Percentiles rank a stretch among this genome's conserved stretches.
Conservation (phyloP, 2,888 invertebrate genomes). For the Polydrusus tereticollis region DNA sequence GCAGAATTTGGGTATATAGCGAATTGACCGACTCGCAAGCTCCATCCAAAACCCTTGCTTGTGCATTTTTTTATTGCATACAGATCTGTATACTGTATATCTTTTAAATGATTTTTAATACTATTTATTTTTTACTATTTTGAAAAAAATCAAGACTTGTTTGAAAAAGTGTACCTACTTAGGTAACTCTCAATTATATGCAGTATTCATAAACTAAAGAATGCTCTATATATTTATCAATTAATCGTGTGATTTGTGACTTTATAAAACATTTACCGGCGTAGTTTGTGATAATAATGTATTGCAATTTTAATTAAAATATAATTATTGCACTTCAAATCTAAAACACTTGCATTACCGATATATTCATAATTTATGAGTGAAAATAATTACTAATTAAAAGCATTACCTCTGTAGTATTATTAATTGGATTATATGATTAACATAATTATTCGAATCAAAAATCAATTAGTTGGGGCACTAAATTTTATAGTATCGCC, state of each 20-base stretch:
- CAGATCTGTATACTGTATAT: too few relatives aligned
- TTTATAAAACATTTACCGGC: background rate
- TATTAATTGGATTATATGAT: slow-evolving; percentile 5
- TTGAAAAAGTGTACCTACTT: too few relatives aligned
- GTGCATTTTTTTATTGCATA: too few relatives aligned
- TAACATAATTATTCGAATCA: slow-evolving; percentile 6
- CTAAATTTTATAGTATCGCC: background rate
- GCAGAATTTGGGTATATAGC: too few relatives aligned
- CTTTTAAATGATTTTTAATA: too few relatives aligned
- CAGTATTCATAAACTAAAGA: too few relatives aligned
- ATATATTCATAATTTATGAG: background rate
- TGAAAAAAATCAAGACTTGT: too few relatives aligned
- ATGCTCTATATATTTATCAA: too few relatives aligned
- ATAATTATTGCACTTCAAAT: slow-evolving; percentile 6
- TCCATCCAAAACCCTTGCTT: too few relatives aligned
- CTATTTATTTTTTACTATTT: too few relatives aligned
- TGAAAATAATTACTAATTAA: slow-evolving; percentile 7
- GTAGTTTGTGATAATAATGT: slow-evolving; percentile 2
- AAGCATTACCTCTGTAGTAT: slow-evolving; percentile 11
- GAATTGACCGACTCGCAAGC: too few relatives aligned
- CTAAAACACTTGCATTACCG: slow-evolving; percentile 6
- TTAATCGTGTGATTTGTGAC: background rate
- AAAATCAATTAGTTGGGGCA: background rate
- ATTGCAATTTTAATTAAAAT: background rate
- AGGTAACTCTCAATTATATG: too few relatives aligned